Evolutionary conservation across 2,113 vertebrate genomes (phyloP), one percentile per base, ranked within the genome.

Genomic region (Trinectes maculatus): DNA sequence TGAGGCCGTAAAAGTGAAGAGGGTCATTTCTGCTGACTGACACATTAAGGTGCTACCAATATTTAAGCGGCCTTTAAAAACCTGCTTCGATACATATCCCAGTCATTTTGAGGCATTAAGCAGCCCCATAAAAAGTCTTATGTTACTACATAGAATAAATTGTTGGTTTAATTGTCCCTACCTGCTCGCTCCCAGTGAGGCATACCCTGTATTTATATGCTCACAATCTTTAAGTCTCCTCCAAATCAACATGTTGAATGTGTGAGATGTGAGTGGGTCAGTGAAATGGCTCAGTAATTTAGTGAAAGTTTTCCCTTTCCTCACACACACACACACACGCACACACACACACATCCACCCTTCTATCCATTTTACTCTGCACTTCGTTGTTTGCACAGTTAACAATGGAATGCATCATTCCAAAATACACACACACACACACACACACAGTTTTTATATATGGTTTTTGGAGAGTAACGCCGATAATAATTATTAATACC

Each of bases 181-280:
- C 46, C 46, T 59, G 47, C 26, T 42, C 12, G 36, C 51, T 68
- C 13, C 13, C 16, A 13, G 18, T 29, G 21, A 18, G 39, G 33
- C 18, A 64, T 18, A 36, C n/a, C 42, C 31, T 13, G 8, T 36
- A 52, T 78, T 63, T 51, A 43, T 16, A 53, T 13, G 39, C 31
- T 7, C 55, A 26, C 13, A 31, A 52, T 10, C 60, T 83, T 28
- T 34, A 53, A 60, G 19, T 42, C 31, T 26, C 29, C 26, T 74
- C 60, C 62, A n/a, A 80, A 74, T 71, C 57, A 54, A 47, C 61
- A 68, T 51, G 65, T 61, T 44, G 19, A 59, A 51, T 78, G 59
- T 49, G 42, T 44, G 55, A 11, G 0, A 15, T 34, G 47, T 21
- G 53, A 47, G 31, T 21, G 65, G 52, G 64, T 64, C 62, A 25